Conservation (phyloP, 2,888 invertebrate genomes). For the Busseola fusca region DNA sequence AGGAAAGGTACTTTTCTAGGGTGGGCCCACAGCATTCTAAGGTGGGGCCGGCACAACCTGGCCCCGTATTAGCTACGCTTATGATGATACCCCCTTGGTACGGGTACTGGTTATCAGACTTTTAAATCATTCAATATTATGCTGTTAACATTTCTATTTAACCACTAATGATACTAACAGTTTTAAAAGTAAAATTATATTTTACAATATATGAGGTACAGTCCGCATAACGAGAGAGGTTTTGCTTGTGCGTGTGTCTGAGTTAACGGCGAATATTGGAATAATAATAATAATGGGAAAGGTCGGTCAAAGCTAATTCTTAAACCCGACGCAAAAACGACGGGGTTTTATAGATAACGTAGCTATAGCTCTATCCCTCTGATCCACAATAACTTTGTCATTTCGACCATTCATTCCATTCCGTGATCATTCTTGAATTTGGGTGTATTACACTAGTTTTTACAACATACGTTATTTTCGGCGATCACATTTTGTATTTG, state of each 20-base stretch:
- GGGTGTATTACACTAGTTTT: background rate
- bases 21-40: too few relatives aligned
- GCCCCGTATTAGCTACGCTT: too few relatives aligned
- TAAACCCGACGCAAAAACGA: too few relatives aligned
- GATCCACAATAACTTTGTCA: background rate
- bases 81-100: too few relatives aligned
- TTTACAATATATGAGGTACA: constrained; percentile 29
- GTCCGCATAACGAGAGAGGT: constrained; percentile 1
- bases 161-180: constrained; percentile 26
- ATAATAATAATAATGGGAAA: background rate
- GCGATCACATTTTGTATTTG: background rate
- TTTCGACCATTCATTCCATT: background rate
- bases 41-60: too few relatives aligned
- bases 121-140: too few relatives aligned
- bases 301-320: background rate
- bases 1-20: too few relatives aligned
- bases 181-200: constrained; percentile 19
- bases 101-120: too few relatives aligned
- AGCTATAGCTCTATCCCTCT: background rate
- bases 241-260: background rate
- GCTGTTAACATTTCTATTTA: constrained; percentile 2
- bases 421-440: background rate
- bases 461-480: too few relatives aligned
- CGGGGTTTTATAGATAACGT: background rate
- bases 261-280: background rate